Evolutionary conservation across 2,797 vertebrate species (phyloP).

Genomic region (Sarcoramphus papa): DNA sequence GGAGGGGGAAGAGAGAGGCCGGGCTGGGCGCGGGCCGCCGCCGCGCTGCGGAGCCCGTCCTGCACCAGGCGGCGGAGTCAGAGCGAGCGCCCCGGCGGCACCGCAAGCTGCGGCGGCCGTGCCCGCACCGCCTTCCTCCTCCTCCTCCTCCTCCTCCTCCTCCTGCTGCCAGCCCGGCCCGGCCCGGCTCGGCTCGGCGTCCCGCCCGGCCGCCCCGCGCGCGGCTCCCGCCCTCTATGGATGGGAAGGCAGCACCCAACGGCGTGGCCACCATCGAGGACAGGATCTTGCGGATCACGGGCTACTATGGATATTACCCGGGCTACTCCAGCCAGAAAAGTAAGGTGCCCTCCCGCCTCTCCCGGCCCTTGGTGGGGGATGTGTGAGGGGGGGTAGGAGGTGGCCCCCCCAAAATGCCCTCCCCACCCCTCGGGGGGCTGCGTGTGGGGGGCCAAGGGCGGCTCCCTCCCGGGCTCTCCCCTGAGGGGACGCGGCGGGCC

Average conservation of each 20-base stretch:
- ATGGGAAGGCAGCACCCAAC: constrained; percentile 88
- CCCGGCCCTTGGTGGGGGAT: background rate
- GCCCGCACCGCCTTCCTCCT: background rate
- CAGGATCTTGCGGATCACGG: constrained; percentile 95
- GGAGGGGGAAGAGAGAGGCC: background rate
- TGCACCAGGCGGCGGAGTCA: constrained; percentile 55
- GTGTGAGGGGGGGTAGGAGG: background rate
- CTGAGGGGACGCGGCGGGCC: background rate
- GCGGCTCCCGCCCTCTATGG: constrained; percentile 73
- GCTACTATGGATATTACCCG: constrained; percentile 97
- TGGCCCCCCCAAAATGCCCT: background rate
- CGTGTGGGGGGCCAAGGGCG: background rate
- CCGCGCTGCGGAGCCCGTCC: constrained; percentile 37
- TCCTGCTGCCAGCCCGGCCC: background rate
- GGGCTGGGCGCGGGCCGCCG: background rate
- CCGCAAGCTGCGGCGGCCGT: constrained; percentile 42
- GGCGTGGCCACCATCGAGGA: constrained; percentile 96
- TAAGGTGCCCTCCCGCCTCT: constrained; percentile 72
- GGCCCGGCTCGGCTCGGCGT: background rate
- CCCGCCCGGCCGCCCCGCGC: constrained; percentile 49
- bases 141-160: background rate
- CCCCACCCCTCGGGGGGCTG: background rate
- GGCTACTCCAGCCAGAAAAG: constrained; percentile 96
- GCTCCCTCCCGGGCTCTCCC: background rate
- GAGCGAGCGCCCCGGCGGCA: constrained; percentile 51